Conservation (phyloP, 2,888 invertebrate species). For the Drosophila suboccidentalis region DNA sequence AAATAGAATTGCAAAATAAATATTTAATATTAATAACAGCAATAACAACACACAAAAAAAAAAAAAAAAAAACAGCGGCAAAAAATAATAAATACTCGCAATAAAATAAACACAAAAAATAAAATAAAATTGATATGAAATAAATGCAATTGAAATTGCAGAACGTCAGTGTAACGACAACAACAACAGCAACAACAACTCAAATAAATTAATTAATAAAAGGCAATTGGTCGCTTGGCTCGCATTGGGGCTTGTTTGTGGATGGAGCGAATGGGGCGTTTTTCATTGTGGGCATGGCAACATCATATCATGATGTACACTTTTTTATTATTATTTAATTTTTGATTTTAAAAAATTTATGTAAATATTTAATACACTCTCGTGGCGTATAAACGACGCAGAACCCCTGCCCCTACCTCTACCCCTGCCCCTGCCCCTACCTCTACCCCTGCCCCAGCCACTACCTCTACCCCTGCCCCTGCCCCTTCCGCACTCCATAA, state of each 20-base stretch:
- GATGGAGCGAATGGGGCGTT: neutral
- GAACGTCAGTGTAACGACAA: constrained; percentile 10
- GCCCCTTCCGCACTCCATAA: neutral
- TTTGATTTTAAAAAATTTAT: constrained; percentile 66
- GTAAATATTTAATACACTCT: constrained; percentile 73
- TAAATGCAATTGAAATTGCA: constrained; percentile 45
- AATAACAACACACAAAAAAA: constrained; percentile 16
- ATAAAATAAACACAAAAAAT: constrained; percentile 27
- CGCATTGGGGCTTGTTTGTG: constrained; percentile 13
- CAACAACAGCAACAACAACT: constrained; percentile 38
- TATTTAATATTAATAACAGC: constrained; percentile 75
- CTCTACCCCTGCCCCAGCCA: too few relatives aligned
- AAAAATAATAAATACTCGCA: constrained; percentile 31
- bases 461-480: too few relatives aligned
- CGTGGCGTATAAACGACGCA: constrained; percentile 40
- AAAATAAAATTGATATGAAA: constrained; percentile 15
- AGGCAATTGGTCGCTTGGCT: constrained; percentile 53
- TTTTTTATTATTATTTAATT: constrained; percentile 71
- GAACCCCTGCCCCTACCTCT: neutral
- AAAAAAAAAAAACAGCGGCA: constrained; percentile 1
- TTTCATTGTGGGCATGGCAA: constrained; percentile 8
- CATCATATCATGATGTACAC: constrained; percentile 18
- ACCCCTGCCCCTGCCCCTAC: too few relatives aligned
- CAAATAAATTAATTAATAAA: constrained; percentile 81
- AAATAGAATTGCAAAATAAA: constrained; percentile 78